Percentiles rank a stretch among this genome's conserved stretches.
Conservation (phyloP, 2,888 invertebrate genomes). For the Gordius sp. region DNA sequence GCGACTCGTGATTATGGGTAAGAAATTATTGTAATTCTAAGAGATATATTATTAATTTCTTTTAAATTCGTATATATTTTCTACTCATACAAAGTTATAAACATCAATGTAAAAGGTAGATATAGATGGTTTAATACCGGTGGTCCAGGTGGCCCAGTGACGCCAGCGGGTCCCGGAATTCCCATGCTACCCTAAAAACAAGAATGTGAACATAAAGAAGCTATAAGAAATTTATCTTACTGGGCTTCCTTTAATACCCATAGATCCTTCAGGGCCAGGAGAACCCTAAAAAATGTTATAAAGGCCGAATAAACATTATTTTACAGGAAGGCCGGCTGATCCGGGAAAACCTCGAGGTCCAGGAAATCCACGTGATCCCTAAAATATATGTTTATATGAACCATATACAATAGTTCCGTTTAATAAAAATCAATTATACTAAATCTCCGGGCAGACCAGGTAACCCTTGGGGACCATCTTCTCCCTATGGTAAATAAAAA, state of each 20-base stretch:
- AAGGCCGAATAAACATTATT: not conserved
- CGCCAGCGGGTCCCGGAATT: conserved; percentile 3
- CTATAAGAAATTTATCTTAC: conserved; percentile 3
- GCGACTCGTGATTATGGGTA: too few species aligned
- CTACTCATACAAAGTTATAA: too few species aligned
- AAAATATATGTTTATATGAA: not conserved
- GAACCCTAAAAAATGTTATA: not conserved
- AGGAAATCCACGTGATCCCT: not conserved
- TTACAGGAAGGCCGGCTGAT: conserved; percentile 2
- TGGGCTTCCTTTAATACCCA: conserved; percentile 15
- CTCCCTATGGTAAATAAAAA: not conserved
- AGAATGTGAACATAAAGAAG: not conserved
- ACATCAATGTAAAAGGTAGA: too few species aligned
- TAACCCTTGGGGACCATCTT: not conserved
- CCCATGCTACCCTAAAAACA: conserved; percentile 7
- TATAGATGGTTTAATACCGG: conserved; percentile 1
- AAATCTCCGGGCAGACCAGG: conserved; percentile 11
- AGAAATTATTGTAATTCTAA: too few species aligned
- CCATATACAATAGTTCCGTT: too few species aligned
- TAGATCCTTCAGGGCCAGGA: conserved; percentile 13
- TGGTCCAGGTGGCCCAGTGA: not conserved
- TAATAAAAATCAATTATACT: too few species aligned
- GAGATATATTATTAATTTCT: too few species aligned
- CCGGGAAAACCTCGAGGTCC: conserved; percentile 7
- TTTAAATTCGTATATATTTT: too few species aligned